These are phyloP conservation scores for Parus major DNA, from an alignment of 2,113 vertebrate species.

Conservation along the genomic window DNA sequence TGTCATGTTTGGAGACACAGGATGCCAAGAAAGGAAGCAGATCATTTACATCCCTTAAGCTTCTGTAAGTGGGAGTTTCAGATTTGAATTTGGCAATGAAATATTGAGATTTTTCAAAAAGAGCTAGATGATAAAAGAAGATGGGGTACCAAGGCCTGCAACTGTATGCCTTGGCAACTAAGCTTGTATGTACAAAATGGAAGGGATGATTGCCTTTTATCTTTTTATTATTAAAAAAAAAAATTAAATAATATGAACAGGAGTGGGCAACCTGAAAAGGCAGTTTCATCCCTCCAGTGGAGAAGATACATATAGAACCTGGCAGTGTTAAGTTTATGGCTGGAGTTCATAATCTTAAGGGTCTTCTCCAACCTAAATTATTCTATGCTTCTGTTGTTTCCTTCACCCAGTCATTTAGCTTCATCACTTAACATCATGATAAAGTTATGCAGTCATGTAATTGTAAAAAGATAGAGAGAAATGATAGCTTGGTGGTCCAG, in stretches of 20 bases:
- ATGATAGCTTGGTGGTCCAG: background rate
- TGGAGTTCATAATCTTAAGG: background rate
- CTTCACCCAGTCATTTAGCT: background rate
- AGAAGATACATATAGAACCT: background rate
- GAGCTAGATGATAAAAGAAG: background rate
- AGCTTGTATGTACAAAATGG: background rate
- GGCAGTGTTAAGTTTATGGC: background rate
- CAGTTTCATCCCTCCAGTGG: background rate
- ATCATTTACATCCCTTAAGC: background rate
- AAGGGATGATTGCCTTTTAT: background rate
- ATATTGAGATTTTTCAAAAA: background rate
- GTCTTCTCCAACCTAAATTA: background rate
- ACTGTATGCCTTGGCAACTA: background rate
- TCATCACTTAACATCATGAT: background rate
- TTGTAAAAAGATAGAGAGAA: background rate
- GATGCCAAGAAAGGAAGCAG: background rate
- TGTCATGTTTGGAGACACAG: background rate
- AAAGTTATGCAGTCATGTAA: background rate
- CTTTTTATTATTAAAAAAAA: background rate
- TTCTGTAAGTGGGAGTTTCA: background rate
- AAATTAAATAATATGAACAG: background rate
- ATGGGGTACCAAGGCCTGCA: background rate
- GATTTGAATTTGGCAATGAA: background rate
- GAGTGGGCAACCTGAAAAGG: background rate
- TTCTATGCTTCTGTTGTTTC: background rate